Evolutionary conservation across 2,797 vertebrate genomes (phyloP).

Genomic region (Pterois miles): DNA sequence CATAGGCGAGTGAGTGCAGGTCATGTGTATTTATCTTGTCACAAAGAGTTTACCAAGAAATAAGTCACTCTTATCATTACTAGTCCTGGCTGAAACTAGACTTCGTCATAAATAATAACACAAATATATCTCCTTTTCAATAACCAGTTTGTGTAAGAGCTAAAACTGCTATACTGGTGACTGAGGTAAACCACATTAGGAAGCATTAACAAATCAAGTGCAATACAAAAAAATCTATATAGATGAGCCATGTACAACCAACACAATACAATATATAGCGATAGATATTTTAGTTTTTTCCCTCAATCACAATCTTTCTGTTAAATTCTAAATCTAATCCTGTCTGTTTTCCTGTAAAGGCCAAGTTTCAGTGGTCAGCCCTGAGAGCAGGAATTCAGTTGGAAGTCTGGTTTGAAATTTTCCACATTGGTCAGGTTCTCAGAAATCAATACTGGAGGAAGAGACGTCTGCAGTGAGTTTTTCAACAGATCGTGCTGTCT

Average conservation of each 20-base stretch:
- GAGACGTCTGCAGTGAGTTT: conserved; percentile 18
- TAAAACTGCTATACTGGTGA: background rate
- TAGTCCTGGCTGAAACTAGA: background rate
- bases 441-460: background rate
- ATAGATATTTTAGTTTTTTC: background rate
- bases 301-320: conserved; percentile 5
- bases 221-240: too few species aligned
- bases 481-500: background rate
- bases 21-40: background rate
- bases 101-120: background rate
- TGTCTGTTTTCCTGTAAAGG: conserved; percentile 13
- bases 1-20: background rate
- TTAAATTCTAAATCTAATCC: background rate
- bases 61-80: background rate
- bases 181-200: background rate
- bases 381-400: conserved; percentile 16
- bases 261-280: background rate
- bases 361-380: conserved; percentile 13
- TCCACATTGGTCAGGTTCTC: conserved; percentile 25
- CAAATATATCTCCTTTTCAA: background rate
- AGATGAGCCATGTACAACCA: background rate
- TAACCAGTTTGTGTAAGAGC: background rate
- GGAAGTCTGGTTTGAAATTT: conserved; percentile 22
- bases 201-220: background rate
- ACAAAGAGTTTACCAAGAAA: background rate